Evolutionary conservation across 2,888 invertebrate genomes (phyloP), one percentile per base, ranked within the genome.

Genomic region (Xestobium rufovillosum): DNA sequence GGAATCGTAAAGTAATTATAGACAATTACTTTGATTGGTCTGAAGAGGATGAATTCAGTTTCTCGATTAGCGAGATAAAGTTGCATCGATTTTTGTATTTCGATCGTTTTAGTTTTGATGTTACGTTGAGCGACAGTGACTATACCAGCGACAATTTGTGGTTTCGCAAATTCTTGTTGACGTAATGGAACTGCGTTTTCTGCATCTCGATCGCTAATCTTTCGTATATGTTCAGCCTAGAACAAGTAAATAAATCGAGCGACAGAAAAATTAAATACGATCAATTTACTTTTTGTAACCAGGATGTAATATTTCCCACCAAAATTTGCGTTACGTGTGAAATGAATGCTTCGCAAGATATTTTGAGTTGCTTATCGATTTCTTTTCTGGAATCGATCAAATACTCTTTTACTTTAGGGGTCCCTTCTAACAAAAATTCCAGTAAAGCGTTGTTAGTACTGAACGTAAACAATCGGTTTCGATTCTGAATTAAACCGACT

Each of bases 11-110:
- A 13, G n/a, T 3, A 27, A 34, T 9, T 11, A 2, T 6, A 33
- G 34, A 11, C 16, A 28, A 28, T 61, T 59, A 87, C 88, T 66
- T 88, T 81, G 31, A 97, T 87, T 2, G 96, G 96, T 38, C 92
- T 77, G 55, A 97, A 94, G 6, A 98, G 73, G 54, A 98, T 96
- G 52, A 91, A 89, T 64, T 98, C 97, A 0, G 97, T 97, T 62
- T 98, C 97, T 48, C 84, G 79, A 63, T 96, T 97, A 9, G 96
- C 90, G 35, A 98, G 72, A 64, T 98, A 98, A 1, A 98, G 74
- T 47, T 90, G 83, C 91, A 97, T 92, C 9, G 88, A 85, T 3
- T 85, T 75, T 58, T 92, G 90, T 10, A 96, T 67, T 3, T 73
- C 71, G 0, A 91, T 83, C 19, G 95, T 71, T 49, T 83, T 80